Evolutionary conservation across 2,113 vertebrate species (phyloP).

Genomic region (Antigone vipio): DNA sequence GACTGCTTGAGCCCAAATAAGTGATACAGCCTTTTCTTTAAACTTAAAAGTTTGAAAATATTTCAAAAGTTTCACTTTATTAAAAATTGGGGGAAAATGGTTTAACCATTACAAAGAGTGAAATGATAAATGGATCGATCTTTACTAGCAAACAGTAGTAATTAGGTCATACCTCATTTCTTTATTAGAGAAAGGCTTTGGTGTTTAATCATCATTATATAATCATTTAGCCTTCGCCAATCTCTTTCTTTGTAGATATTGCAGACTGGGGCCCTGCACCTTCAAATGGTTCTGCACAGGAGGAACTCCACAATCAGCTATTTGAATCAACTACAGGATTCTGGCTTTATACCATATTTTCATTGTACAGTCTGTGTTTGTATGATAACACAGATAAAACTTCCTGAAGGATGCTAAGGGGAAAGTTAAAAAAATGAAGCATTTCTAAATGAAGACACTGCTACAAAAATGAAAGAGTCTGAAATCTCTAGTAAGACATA

Average conservation of each 20-base stretch:
- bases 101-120: constrained; percentile 32
- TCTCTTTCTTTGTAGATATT: not conserved
- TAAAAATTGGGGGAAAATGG: not conserved
- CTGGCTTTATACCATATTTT: not conserved
- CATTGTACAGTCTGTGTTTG: not conserved
- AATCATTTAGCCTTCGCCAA: constrained; percentile 60
- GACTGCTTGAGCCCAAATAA: not conserved
- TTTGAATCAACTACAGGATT: not conserved
- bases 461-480: not conserved
- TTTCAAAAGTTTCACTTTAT: constrained; percentile 45
- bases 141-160: constrained; percentile 70
- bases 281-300: not conserved
- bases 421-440: constrained; percentile 34
- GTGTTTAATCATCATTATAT: constrained; percentile 75
- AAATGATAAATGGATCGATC: constrained; percentile 76
- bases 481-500: constrained; percentile 29
- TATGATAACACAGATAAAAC: constrained; percentile 23
- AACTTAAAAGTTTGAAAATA: not conserved
- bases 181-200: constrained; percentile 65
- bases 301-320: not conserved
- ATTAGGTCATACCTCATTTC: constrained; percentile 76
- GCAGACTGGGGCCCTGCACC: not conserved
- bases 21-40: not conserved
- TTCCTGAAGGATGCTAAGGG: not conserved
- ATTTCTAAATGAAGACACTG: not conserved